These are phyloP conservation scores for Motacilla tschutschensis DNA, from an alignment of 2,113 vertebrate genomes.

Conservation along the genomic window DNA sequence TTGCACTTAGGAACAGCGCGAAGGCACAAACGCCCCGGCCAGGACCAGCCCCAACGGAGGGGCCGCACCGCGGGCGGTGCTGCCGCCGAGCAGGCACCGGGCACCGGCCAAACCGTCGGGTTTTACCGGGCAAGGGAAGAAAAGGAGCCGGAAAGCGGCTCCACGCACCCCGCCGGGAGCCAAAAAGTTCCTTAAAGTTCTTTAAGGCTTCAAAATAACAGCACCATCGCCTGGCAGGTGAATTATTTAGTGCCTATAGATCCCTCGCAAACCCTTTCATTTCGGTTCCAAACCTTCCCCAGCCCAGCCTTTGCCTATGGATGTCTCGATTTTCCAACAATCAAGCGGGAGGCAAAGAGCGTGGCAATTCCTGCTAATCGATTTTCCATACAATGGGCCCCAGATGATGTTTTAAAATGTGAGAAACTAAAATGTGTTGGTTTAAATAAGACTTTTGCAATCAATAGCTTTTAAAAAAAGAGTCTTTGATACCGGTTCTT, in stretches of 20 bases:
- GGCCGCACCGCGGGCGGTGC: not conserved
- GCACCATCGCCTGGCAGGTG: conserved; percentile 52
- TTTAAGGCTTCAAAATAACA: conserved; percentile 29
- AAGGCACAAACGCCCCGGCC: not conserved
- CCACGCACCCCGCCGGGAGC: not conserved
- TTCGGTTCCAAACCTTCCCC: conserved; percentile 48
- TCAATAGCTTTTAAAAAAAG: conserved; percentile 60
- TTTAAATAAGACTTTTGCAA: conserved; percentile 72
- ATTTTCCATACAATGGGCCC: conserved; percentile 70
- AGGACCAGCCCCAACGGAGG: not conserved
- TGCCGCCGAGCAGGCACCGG: not conserved
- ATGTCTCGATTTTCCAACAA: conserved; percentile 72
- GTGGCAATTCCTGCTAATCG: conserved; percentile 72
- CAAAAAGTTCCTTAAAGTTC: conserved; percentile 53
- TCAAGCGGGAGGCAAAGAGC: conserved; percentile 66
- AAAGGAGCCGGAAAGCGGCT: not conserved
- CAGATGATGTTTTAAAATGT: conserved; percentile 73
- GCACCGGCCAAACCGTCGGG: not conserved
- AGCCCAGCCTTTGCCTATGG: conserved; percentile 51
- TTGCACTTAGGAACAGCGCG: not conserved
- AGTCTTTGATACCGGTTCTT: conserved; percentile 62
- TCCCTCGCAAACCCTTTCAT: conserved; percentile 45
- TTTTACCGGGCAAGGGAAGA: not conserved
- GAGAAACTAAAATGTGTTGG: conserved; percentile 71
- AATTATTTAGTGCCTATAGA: conserved; percentile 60